Conservation (phyloP, 2,888 invertebrate species). For the Cryptocheilus praepositus region DNA sequence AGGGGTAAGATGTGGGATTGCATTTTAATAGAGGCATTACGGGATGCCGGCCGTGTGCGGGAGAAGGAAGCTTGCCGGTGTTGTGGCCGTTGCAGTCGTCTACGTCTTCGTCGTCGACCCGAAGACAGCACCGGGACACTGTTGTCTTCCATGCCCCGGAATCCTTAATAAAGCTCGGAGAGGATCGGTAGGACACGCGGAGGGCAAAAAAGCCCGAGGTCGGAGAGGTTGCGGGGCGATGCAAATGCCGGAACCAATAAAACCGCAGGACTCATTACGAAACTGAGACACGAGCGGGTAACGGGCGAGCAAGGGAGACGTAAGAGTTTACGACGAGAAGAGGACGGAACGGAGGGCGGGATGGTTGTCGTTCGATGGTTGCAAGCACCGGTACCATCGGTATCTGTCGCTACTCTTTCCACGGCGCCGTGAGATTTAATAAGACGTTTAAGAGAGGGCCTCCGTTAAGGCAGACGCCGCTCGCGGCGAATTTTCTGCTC, state of each 20-base stretch:
- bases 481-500: no score
- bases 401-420: neutral
- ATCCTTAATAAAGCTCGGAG: slow-evolving; percentile 45
- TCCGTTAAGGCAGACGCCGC: slow-evolving; percentile 12
- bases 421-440: slow-evolving; percentile 32
- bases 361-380: neutral
- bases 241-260: slow-evolving; percentile 47
- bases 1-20: slow-evolving; percentile 57
- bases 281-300: slow-evolving; percentile 29
- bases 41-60: slow-evolving; percentile 29
- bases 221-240: slow-evolving; percentile 23
- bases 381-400: no score
- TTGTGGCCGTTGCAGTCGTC: neutral
- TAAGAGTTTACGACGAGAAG: no score
- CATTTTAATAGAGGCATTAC: slow-evolving; percentile 66
- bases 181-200: neutral
- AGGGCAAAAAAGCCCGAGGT: slow-evolving; percentile 1
- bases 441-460: slow-evolving; percentile 27
- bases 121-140: slow-evolving; percentile 17
- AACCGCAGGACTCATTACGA: slow-evolving; percentile 43
- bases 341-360: neutral
- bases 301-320: neutral
- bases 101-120: slow-evolving; percentile 13
- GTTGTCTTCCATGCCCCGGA: slow-evolving; percentile 28
- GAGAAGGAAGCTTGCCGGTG: neutral